Percentiles rank a stretch among this genome's conserved stretches.
Evolutionary conservation across 2,888 invertebrate species (phyloP).

Genomic region (Dryobota labecula): DNA sequence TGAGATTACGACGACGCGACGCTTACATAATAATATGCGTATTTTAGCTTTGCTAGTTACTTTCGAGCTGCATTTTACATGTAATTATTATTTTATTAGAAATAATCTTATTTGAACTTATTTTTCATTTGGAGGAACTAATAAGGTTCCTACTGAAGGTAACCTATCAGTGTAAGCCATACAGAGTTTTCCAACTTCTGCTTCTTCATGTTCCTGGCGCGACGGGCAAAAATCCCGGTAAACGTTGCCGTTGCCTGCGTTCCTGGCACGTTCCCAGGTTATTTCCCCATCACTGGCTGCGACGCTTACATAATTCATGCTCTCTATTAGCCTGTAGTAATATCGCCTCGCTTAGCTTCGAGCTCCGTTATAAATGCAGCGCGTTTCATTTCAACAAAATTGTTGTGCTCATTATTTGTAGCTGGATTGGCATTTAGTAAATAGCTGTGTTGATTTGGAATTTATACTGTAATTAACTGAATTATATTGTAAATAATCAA

Average conservation of each 20-base stretch:
- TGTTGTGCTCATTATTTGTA: constrained; percentile 46
- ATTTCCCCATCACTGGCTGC: constrained; percentile 41
- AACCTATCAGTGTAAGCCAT: neutral
- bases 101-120: neutral
- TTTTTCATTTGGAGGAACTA: neutral
- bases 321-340: constrained; percentile 62
- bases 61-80: neutral
- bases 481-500: constrained; percentile 11
- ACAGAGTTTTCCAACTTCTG: neutral
- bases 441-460: constrained; percentile 28
- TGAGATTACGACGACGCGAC: constrained; percentile 25
- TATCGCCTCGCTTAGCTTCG: constrained; percentile 58
- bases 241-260: neutral
- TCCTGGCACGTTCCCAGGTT: constrained; percentile 12
- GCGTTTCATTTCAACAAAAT: constrained; percentile 40
- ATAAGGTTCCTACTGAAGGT: too few species aligned
- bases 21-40: constrained; percentile 38
- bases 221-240: neutral
- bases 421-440: constrained; percentile 36
- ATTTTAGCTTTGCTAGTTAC: constrained; percentile 22
- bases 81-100: neutral
- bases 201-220: neutral
- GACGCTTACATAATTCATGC: constrained; percentile 62
- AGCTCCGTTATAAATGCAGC: constrained; percentile 54
- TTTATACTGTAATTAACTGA: too few species aligned